phyloP scores from a whole-genome alignment of 2,888 invertebrate genomes.

The Ryuthela nishihirai region DNA sequence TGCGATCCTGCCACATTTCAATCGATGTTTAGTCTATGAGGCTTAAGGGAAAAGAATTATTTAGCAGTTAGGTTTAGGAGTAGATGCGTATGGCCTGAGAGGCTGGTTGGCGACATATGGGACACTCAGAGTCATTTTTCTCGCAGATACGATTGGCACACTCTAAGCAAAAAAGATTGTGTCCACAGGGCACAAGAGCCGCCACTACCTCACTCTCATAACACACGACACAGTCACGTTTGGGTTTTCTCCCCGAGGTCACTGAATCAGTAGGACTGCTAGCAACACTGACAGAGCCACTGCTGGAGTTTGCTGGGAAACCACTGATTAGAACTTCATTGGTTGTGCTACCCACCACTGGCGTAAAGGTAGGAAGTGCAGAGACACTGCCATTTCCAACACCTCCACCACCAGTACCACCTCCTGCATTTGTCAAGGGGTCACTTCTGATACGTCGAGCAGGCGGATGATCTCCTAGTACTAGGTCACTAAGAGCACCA shows the following conservation, averaged over 20 bases:
- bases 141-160: slow-evolving; percentile 72
- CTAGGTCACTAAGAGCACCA: slow-evolving; percentile 6
- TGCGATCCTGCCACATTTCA: too few species aligned
- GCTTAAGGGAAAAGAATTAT: background rate
- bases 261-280: slow-evolving; percentile 39
- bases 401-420: slow-evolving; percentile 3
- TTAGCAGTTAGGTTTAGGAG: slow-evolving; percentile 42
- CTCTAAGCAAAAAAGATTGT: slow-evolving; percentile 90
- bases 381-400: slow-evolving; percentile 1
- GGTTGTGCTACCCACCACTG: slow-evolving; percentile 10
- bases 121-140: slow-evolving; percentile 61
- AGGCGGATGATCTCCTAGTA: slow-evolving; percentile 46
- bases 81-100: slow-evolving; percentile 81
- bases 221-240: slow-evolving; percentile 68
- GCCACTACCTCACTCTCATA: slow-evolving; percentile 83
- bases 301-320: slow-evolving; percentile 21
- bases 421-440: slow-evolving; percentile 44
- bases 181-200: slow-evolving; percentile 89
- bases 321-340: slow-evolving; percentile 6
- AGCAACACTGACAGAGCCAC: slow-evolving; percentile 47
- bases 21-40: too few species aligned
- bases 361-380: slow-evolving; percentile 14
- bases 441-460: slow-evolving; percentile 51
- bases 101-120: slow-evolving; percentile 78
- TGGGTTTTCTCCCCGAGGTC: slow-evolving; percentile 35